Base-by-base conservation (phyloP, 1,140 invertebrate genomes). In the Pseudachorutes palmiensis region DNA sequence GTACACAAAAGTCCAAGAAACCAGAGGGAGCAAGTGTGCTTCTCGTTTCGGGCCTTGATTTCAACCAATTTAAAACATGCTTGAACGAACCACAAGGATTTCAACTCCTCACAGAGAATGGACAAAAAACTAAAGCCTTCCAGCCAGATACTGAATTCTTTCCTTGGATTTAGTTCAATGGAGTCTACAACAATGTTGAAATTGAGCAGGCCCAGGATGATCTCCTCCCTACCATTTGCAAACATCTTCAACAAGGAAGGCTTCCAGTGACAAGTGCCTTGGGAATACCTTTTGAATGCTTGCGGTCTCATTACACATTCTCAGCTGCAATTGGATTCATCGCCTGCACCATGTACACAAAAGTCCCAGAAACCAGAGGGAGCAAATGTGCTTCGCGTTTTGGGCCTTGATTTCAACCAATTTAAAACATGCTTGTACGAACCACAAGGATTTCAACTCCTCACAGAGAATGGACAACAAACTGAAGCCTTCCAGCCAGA, bases 91-190 rank as follows among this genome's bases (percentile, higher is more conserved):
- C 30, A 14, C 66, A 71, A 64, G 70, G 70, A 19, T 31, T 62
- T n/a, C 33, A 66, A 36, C 29, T 71, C 2, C 22, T 62, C 2
- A 41, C 49, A 0, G 19, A 22, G 3, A 49, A 62, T 33, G 70
- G 70, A 48, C n/a, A 64, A 26, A 30, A 55, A 28, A 71, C 70
- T 2, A 41, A 59, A 2, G 51, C 29, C n/a, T 36, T 71, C 9
- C 22, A 26, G n/a, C 70, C 70, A 1, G 31, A 60, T 14, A 64
- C 66, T 32, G 33, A 36, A 19, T 71, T 31, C 3, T 66, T 71
- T 29, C 64, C 64, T 16, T 71, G 70, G 70, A 67, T 71, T 16
- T 33, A 64, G 9, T 66, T 71, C 30, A 71, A 71, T 33, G 64
- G 64, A 3, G 0, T 28, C 2, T 69, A 64, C 30, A 64, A 62